Percentiles rank a stretch among this genome's conserved stretches.
Conservation (phyloP, 2,113 vertebrate genomes). For the Corvus moneduloides region DNA sequence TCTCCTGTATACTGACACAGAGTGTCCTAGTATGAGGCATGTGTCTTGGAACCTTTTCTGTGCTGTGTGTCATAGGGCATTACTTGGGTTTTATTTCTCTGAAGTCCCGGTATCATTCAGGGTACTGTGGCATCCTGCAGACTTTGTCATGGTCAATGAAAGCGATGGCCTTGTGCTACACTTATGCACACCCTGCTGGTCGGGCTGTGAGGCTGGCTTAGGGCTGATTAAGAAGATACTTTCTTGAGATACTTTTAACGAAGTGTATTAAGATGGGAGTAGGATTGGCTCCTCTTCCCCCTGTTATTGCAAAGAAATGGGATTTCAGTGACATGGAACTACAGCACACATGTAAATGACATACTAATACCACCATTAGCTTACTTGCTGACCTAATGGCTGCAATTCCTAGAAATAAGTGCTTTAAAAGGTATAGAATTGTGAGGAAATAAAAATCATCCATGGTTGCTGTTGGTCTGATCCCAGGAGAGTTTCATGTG, state of each 20-base stretch:
- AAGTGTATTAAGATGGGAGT: background rate
- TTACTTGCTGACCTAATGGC: background rate
- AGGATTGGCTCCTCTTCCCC: background rate
- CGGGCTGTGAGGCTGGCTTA: background rate
- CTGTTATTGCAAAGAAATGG: background rate
- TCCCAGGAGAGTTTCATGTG: background rate
- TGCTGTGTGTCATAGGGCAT: background rate
- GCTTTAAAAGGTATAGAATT: background rate
- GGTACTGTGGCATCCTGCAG: background rate
- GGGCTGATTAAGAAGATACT: background rate
- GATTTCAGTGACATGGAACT: background rate
- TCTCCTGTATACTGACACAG: background rate
- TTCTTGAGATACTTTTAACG: background rate
- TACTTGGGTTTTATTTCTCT: background rate
- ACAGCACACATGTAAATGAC: background rate
- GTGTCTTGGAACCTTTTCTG: background rate
- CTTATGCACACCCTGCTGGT: constrained; percentile 31
- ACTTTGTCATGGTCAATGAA: background rate
- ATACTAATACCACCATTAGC: background rate
- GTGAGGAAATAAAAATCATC: background rate
- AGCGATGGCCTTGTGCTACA: background rate
- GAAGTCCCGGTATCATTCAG: background rate
- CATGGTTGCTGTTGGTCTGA: background rate
- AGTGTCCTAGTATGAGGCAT: background rate
- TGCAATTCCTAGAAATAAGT: background rate